Evolutionary conservation across 1,140 invertebrate species (phyloP), one percentile per base, ranked within the genome.

Genomic region (Drosophila nannoptera): DNA sequence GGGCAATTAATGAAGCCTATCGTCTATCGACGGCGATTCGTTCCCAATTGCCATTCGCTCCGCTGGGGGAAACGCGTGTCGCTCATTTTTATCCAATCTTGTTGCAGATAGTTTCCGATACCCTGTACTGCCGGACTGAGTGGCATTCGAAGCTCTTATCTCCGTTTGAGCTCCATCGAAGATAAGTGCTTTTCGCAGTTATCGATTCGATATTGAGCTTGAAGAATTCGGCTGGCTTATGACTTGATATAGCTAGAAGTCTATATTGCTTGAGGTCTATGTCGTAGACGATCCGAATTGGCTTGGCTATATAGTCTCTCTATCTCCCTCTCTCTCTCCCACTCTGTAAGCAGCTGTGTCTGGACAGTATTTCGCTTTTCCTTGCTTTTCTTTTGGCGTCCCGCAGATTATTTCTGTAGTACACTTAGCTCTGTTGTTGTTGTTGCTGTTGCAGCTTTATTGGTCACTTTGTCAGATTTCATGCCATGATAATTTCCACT

Each of bases 1-100:
- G 60, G 50, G 32, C 65, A 74, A 71, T 59, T 75, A 76, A 60
- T 54, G 73, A 50, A 50, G 68, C n/a, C 62, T 62, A 58, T 46
- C 42, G 54, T 40, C 35, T 42, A 58, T 54, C 62, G 55, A 31
- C 11, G 31, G 31, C 36, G 38, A 67, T 68, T 60, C n/a, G 32
- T n/a, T 55, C 49, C 9, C 35, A 69, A 58, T 69, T 73, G 46
- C 36, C 45, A 49, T 36, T 36, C 46, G 43, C 5, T 48, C 29
- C 45, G 35, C 29, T 60, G 43, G 48, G 48, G 58, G 43, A 64
- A 71, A 65, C 67, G 61, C 70, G 71, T 71, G 67, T 72, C 59
- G 49, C 29, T 60, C 58, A 73, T 77, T 71, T 78, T 22, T 29
- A 58, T 56, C 38, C 5, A 43, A 43, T 43, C 32, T 42, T 12